Evolutionary conservation across 2,888 invertebrate genomes (phyloP), one percentile per base, ranked within the genome.

Genomic region (Leucoma salicis): DNA sequence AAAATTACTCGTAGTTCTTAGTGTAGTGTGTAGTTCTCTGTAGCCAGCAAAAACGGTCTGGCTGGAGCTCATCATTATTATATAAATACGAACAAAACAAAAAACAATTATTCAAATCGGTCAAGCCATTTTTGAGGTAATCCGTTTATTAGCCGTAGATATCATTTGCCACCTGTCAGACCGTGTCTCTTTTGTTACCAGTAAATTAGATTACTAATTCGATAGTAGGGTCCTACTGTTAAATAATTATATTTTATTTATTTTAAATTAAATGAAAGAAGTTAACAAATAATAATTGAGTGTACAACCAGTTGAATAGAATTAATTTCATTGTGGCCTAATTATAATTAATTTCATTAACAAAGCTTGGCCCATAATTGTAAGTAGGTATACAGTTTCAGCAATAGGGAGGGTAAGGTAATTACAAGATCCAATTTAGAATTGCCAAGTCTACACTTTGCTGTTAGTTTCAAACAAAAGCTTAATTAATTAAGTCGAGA

Each of bases 361-460:
- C 79, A 81, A 82, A 82, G 85, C 84, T 80, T 78, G 78, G 78
- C 72, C 78, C 81, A 82, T 86, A 86, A 87, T 87, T 87, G 87
- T 85, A 87, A 87, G 86, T 86, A 85, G 84, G 86, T 85, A 84
- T 85, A 86, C 86, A 82, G 82, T 82, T 82, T 79, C 80, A 74
- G 77, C 74, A 82, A 82, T 83, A 81, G 78, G 79, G 84, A 82
- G 84, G 85, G 84, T 79, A 85, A 80, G 87, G 87, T 88, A 88
- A 89, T 89, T 89, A 89, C 88, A 86, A 87, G 88, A 89, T 87
- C 88, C 88, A 89, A 89, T 89, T 89, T 88, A 86, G 88, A 87
- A 87, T 88, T 89, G 88, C 88, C 88, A 87, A 87, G 86, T 89
- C 86, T 88, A 89, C 88, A 88, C 87, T 87, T 87, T 86, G 87